A percentile compares a stretch with the other conserved stretches of the same genome.
These are phyloP conservation scores for Sceliomorpha sp. DNA, from an alignment of 2,888 invertebrate species.

Conservation along the genomic window DNA sequence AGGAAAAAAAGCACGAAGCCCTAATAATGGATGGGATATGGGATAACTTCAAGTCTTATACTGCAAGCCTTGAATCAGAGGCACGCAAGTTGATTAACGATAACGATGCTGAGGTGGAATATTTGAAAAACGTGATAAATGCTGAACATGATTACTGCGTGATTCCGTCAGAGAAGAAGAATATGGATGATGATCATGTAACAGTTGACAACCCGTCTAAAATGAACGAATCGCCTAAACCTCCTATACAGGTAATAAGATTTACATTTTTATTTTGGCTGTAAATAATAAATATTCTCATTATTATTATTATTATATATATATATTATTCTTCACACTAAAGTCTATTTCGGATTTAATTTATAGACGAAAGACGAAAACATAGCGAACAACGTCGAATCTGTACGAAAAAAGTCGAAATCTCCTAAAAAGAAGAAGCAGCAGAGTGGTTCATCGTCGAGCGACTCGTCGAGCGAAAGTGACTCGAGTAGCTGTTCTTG, in stretches of 20 bases:
- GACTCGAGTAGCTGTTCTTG: constrained; percentile 90
- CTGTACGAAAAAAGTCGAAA: constrained; percentile 72
- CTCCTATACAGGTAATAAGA: constrained; percentile 23
- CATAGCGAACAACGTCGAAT: constrained; percentile 64
- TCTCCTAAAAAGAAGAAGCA: constrained; percentile 76
- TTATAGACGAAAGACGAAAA: constrained; percentile 55
- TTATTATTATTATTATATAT: background rate
- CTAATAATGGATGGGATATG: constrained; percentile 87
- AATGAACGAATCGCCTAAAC: constrained; percentile 20
- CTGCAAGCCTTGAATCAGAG: constrained; percentile 84
- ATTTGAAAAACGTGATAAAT: constrained; percentile 75
- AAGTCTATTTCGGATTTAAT: too few species aligned
- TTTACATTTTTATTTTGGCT: too few species aligned
- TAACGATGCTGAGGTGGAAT: constrained; percentile 60
- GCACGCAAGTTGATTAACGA: constrained; percentile 38
- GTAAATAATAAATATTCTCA: too few species aligned
- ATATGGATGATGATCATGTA: constrained; percentile 35
- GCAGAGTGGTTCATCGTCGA: constrained; percentile 84
- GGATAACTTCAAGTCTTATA: constrained; percentile 89
- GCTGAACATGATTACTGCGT: constrained; percentile 89
- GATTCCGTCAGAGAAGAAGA: constrained; percentile 68
- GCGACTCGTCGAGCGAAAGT: constrained; percentile 88
- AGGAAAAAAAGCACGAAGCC: constrained; percentile 82
- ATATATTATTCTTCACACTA: too few species aligned
- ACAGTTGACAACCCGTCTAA: too few species aligned